Conservation (phyloP, 2,888 invertebrate genomes). For the Pocota personata region DNA sequence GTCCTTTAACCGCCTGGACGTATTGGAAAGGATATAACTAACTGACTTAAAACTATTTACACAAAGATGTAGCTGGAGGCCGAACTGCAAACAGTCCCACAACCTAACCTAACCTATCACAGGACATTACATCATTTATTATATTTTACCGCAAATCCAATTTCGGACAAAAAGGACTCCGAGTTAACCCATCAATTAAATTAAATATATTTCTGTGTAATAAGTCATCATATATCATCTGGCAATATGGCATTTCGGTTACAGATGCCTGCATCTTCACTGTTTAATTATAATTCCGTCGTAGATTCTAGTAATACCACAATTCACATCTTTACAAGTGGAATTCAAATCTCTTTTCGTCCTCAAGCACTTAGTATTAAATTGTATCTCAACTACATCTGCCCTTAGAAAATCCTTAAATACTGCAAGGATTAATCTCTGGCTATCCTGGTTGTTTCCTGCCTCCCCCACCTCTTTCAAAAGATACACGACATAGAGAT, state of each 20-base stretch:
- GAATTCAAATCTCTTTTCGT: neutral
- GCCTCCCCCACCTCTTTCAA: neutral
- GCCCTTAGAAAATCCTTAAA: constrained; percentile 45
- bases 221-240: neutral
- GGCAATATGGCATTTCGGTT: neutral
- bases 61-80: too few relatives aligned
- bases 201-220: neutral
- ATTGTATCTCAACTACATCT: constrained; percentile 49
- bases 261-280: neutral
- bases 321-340: constrained; percentile 1
- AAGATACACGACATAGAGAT: constrained; percentile 34
- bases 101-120: too few relatives aligned
- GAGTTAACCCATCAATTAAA: neutral
- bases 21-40: too few relatives aligned
- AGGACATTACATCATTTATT: neutral
- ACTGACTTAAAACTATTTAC: too few relatives aligned
- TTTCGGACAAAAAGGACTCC: neutral
- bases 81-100: too few relatives aligned
- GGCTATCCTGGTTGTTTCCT: neutral
- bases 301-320: neutral
- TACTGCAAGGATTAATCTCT: constrained; percentile 51
- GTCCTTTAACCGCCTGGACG: too few relatives aligned
- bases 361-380: constrained; percentile 27
- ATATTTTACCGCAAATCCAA: neutral
- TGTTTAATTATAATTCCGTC: too few relatives aligned